These are phyloP conservation scores for Diprion similis DNA, from an alignment of 1,140 invertebrate species.

Conservation along the genomic window DNA sequence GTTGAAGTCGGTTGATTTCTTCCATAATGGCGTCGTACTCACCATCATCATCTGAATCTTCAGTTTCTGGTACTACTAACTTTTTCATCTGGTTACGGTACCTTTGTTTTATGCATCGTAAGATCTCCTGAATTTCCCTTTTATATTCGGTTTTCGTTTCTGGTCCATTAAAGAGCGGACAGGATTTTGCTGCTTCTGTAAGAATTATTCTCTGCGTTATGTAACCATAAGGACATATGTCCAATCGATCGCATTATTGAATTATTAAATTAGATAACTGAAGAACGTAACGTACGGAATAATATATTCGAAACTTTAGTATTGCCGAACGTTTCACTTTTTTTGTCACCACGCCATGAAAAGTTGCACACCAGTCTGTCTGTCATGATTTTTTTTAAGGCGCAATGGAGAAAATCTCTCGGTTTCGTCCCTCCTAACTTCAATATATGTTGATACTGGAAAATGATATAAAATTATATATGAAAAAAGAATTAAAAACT, in stretches of 20 bases:
- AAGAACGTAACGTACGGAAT: background rate
- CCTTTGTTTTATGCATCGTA: background rate
- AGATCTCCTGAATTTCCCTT: background rate
- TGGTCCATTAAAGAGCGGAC: background rate
- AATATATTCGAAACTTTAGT: background rate
- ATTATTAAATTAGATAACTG: background rate
- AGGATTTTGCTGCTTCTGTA: background rate
- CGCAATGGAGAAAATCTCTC: background rate
- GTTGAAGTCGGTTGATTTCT: background rate
- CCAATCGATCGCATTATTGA: background rate
- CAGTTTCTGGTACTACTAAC: background rate
- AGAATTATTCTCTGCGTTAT: background rate
- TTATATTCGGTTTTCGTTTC: background rate
- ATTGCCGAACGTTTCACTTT: too few relatives aligned
- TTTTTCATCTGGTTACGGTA: background rate
- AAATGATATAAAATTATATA: background rate
- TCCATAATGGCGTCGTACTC: background rate
- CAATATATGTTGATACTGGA: background rate
- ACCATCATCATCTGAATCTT: background rate
- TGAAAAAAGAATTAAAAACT: background rate
- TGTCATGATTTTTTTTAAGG: background rate
- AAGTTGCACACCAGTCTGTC: background rate
- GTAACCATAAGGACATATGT: too few relatives aligned
- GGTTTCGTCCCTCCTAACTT: background rate
- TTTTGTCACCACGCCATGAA: background rate